phyloP scores from a whole-genome alignment of 2,113 vertebrate species.

The Spheniscus mendiculus region DNA sequence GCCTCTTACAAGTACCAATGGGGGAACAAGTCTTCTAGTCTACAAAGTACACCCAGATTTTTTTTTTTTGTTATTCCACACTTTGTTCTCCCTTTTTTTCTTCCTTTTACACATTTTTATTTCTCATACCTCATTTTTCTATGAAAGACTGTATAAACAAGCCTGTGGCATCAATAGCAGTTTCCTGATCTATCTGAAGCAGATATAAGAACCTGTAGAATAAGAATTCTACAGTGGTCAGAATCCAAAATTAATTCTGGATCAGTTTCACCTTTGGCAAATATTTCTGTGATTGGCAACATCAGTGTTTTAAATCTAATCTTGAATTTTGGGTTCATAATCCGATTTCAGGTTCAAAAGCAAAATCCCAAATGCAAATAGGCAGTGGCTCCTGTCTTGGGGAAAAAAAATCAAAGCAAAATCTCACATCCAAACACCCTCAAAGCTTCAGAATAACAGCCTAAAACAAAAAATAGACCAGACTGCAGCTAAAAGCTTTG shows the following conservation, averaged over 20 bases:
- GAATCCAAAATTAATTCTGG: background rate
- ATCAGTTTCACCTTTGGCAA: background rate
- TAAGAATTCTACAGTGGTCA: background rate
- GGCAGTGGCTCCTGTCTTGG: background rate
- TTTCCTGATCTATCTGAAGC: background rate
- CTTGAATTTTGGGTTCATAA: background rate
- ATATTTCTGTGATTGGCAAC: background rate
- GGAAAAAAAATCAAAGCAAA: background rate
- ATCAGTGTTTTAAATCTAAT: background rate
- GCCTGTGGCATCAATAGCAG: background rate
- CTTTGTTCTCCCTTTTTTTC: background rate
- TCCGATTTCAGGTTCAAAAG: background rate
- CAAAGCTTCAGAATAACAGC: background rate
- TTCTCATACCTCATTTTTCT: background rate
- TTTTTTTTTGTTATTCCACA: background rate
- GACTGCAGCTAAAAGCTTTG: background rate
- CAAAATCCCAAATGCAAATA: background rate
- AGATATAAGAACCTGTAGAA: background rate
- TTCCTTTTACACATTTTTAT: background rate
- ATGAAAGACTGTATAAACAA: background rate
- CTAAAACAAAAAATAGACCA: background rate
- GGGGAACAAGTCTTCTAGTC: background rate
- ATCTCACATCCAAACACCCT: background rate
- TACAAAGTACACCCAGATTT: background rate
- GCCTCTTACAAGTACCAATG: background rate